Evolutionary conservation across 2,797 vertebrate genomes (phyloP), one percentile per base, ranked within the genome.

Genomic region (Platalea minor): DNA sequence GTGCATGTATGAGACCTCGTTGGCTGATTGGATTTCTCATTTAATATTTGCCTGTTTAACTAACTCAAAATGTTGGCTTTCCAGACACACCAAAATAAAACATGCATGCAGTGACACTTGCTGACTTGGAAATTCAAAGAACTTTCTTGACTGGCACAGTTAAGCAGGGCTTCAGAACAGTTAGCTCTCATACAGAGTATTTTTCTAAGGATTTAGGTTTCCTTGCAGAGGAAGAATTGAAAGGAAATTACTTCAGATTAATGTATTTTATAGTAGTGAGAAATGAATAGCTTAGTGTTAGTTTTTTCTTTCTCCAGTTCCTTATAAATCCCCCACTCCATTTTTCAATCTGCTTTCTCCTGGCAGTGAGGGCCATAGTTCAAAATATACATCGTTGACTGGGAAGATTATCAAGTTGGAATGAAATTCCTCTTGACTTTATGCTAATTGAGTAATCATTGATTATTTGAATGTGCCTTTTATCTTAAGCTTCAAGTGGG

Each of bases 341-440:
- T 86, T 95, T 93, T 82, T 91, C 24, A 88, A 0, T 84, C 41
- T 73, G 6, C 67, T 60, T 82, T 90, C 61, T 91, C 18, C 21
- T 95, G 70, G 67, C 51, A 93, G 75, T 80, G 78, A 9, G 17
- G 1, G 2, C 12, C 7, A 0, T 51, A 43, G n/a, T 85, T 91
- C 61, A 79, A 79, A 92, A 68, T 89, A 48, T 7, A 39, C 9
- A 4, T 73, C 11, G 3, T 48, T 93, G 56, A n/a, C 73, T 86
- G 41, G 37, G n/a, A 80, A 63, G 25, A 35, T 77, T 41, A 68
- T 75, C 19, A 78, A 69, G 24, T 70, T 96, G 70, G 43, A 95
- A 91, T 88, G 31, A 85, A 90, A 76, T 79, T 94, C 56, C 67
- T 91, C 59, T 82, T 81, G 74, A 51, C 61, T 94, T 93, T 10